Evolutionary conservation across 2,888 invertebrate genomes (phyloP).

Genomic region (Andricus quercusramuli): DNA sequence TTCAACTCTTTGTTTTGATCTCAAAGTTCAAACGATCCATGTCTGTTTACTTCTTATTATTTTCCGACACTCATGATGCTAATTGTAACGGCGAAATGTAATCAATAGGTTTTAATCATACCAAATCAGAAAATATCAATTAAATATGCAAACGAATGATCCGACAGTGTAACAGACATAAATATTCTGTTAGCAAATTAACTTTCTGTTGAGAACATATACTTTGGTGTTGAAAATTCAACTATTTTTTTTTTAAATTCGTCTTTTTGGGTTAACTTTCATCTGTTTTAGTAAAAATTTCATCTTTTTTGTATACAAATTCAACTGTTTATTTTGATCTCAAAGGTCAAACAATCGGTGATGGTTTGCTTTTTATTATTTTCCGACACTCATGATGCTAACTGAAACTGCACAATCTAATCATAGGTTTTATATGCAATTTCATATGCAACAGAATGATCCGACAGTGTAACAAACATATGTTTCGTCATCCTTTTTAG

Average conservation of each 20-base stretch:
- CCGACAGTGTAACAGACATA: no score
- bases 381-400: background rate
- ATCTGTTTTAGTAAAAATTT: no score
- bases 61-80: background rate
- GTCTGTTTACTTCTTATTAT: background rate
- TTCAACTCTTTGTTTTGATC: background rate
- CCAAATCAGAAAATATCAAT: no score
- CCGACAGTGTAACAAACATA: no score
- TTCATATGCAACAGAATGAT: no score
- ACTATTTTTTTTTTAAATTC: no score
- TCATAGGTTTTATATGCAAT: background rate
- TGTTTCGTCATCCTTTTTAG: no score
- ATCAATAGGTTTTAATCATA: background rate
- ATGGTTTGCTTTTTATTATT: background rate
- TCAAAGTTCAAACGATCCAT: background rate
- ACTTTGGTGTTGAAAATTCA: no score
- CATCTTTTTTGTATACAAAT: background rate
- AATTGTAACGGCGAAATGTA: background rate
- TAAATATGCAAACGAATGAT: no score
- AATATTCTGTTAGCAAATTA: no score
- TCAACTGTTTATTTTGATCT: background rate
- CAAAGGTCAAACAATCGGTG: background rate
- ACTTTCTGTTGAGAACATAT: no score
- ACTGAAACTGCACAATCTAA: background rate
- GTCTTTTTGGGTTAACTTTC: no score